Evolutionary conservation across 2,888 invertebrate genomes (phyloP), one percentile per base, ranked within the genome.

Genomic region (Syrista parreyssii): DNA sequence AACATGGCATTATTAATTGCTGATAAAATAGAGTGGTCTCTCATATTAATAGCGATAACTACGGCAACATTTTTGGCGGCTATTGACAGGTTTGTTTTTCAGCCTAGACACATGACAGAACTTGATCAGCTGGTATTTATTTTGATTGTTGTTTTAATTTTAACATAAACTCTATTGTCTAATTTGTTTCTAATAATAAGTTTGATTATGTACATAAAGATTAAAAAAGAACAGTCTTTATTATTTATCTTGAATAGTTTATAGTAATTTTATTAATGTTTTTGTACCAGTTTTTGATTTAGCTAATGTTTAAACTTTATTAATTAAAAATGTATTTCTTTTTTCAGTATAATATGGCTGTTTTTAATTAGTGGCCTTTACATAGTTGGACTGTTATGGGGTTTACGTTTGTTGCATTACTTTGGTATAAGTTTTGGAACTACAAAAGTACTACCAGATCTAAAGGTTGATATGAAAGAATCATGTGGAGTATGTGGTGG

Each of bases 401-500:
- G 90, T 31, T 83, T 85, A 6, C 78, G 84, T 34, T 75, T 87
- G 68, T 77, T 89, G 12, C 81, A 80, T 34, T 85, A 85, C n/a
- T 35, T 87, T 23, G 82, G 82, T 73, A 79, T 79, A 1, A 85
- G 86, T 75, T 83, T 84, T 12, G 83, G 82, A 73, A 76, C 80
- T 30, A 77, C 84, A 30, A 83, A 81, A 76, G 68, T 79, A 77
- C 75, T 73, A 77, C 71, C 68, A 31, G 69, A 31, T 12, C 30
- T 69, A 30, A 32, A 34, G 69, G 35, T 12, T 9, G 76, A 23
- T 36, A 68, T 32, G 3, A 81, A 82, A 75, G 81, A 87, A 36
- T 84, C 81, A 1, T 91, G 91, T 78, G 85, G 84, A 6, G 88
- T 91, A 32, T 91, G 91, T 71, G 87, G 87, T 40, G 88, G 88